Conservation (phyloP, 1,140 invertebrate species). For the Chironomus tepperi region DNA sequence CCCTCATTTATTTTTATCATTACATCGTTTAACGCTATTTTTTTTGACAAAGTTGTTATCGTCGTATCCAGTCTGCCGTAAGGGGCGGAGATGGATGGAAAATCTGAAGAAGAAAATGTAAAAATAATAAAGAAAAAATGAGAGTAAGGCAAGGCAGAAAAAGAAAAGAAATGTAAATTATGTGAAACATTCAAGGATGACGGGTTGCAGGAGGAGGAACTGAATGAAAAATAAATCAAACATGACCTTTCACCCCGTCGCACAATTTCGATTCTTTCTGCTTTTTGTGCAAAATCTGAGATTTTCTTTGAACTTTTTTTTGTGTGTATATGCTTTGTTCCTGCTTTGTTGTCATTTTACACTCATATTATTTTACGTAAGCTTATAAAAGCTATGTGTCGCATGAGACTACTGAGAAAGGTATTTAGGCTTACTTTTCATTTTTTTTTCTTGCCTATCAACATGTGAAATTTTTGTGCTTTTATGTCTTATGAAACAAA, state of each 20-base stretch:
- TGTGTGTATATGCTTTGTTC: too few relatives aligned
- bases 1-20: not conserved
- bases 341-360: not conserved
- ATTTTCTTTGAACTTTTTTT: not conserved
- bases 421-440: too few relatives aligned
- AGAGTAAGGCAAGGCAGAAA: too few relatives aligned
- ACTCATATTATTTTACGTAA: not conserved
- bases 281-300: not conserved
- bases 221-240: conserved; percentile 4
- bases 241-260: not conserved
- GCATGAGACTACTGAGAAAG: too few relatives aligned
- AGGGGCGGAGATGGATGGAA: not conserved
- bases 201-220: too few relatives aligned
- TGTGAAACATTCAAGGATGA: not conserved
- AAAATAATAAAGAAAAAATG: too few relatives aligned
- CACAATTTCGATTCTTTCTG: not conserved
- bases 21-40: conserved; percentile 6
- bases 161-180: not conserved
- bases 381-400: too few relatives aligned
- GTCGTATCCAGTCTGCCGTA: not conserved
- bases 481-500: too few relatives aligned
- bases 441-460: too few relatives aligned
- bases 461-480: too few relatives aligned
- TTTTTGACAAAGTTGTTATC: not conserved
- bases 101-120: not conserved